Evolutionary conservation across 2,888 invertebrate genomes (phyloP), one percentile per base, ranked within the genome.

Genomic region (Yponomeuta malinellus): DNA sequence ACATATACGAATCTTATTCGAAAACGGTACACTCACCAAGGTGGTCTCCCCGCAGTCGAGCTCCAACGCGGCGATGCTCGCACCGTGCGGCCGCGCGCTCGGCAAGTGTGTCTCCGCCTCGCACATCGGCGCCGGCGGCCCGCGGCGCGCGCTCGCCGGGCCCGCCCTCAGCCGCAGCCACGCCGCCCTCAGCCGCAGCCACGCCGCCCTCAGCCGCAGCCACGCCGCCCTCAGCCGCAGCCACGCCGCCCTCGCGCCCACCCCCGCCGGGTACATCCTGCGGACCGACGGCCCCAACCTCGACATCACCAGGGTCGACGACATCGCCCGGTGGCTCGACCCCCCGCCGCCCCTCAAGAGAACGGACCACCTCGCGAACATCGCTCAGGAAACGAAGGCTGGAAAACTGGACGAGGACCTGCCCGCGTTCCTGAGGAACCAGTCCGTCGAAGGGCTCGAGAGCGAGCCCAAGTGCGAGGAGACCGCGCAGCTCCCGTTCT

Each of bases 21-120:
- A 33, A 33, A 33, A 33, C 33, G 33, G 33, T 33, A 33, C 3
- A 33, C 33, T 33, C 2, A 33, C 33, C 2, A 33, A 33, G 33
- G 33, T 5, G 23, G 3, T 33, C 33, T 33, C 33, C 68, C 70
- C 71, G 1, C 81, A 88, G 88, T 87, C 86, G 0, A 78, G 78
- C 63, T 87, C 87, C 0, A 80, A 75, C 75, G 81, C 78, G 64
- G 72, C 78, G 5, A 71, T 83, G 10, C 72, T 5, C 72, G 72
- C 70, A 71, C 48, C 71, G 0, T 71, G 73, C 43, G 75, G 77
- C 4, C 75, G 78, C 31, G 83, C 83, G 63, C 84, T 90, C 0
- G 90, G 88, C 82, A 91, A 92, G 84, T 92, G 92, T 74, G 86
- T 90, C 79, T 92, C 92, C 48, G 91, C 90, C n/a, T 77, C 82